A percentile compares a stretch with the other conserved stretches of the same genome.
Evolutionary conservation across 2,113 vertebrate genomes (phyloP).

Genomic region (Epinephelus fuscoguttatus): DNA sequence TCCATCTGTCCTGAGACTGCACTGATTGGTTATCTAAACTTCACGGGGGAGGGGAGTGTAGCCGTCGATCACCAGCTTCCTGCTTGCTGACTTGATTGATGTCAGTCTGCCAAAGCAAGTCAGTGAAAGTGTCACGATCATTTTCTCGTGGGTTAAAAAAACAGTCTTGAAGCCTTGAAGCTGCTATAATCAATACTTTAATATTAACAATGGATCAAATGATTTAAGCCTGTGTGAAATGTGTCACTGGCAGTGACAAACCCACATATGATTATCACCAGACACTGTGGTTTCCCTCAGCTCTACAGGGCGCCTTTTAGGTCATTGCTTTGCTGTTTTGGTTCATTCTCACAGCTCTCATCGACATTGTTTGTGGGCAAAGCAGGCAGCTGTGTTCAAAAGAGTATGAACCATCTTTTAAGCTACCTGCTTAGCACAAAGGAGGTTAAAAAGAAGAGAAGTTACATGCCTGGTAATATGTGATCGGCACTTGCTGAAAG

Average conservation of each 20-base stretch:
- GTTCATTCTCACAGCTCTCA: neutral
- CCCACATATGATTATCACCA: neutral
- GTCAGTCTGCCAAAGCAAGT: neutral
- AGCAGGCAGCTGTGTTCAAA: too few species aligned
- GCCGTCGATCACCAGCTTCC: constrained; percentile 37
- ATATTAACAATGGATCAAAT: neutral
- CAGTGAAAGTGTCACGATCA: neutral
- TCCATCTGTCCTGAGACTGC: constrained; percentile 60
- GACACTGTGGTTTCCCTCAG: neutral
- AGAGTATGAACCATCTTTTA: neutral
- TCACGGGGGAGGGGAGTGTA: constrained; percentile 29
- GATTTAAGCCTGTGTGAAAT: neutral
- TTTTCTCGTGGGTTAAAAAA: neutral
- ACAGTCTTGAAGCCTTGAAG: neutral
- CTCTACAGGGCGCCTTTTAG: neutral
- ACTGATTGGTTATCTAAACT: constrained; percentile 41
- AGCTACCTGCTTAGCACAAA: neutral
- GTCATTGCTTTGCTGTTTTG: neutral
- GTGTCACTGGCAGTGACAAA: neutral
- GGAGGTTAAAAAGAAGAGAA: too few species aligned
- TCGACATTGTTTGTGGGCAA: too few species aligned
- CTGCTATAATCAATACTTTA: neutral
- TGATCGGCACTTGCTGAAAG: too few species aligned
- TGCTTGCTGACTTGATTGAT: constrained; percentile 11
- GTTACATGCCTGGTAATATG: too few species aligned